A percentile compares a stretch with the other conserved stretches of the same genome.
phyloP scores from a whole-genome alignment of 2,797 vertebrate genomes.

The Phrynocephalus forsythii region DNA sequence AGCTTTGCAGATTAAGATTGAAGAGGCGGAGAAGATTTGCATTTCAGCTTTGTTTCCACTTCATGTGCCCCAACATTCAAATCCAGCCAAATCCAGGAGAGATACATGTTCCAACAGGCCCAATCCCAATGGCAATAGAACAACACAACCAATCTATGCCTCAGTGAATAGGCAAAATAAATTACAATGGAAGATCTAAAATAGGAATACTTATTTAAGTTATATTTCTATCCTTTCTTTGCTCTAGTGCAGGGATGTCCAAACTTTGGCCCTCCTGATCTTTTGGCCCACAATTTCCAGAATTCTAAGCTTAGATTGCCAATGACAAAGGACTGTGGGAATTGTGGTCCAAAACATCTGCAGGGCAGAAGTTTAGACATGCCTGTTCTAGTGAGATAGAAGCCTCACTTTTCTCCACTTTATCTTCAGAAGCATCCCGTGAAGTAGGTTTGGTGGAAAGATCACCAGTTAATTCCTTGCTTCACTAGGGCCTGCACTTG shows the following conservation, averaged over 20 bases:
- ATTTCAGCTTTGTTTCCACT: neutral
- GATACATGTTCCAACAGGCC: neutral
- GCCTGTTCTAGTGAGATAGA: neutral
- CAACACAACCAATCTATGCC: too few relatives aligned
- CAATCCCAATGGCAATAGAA: neutral
- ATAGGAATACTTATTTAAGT: neutral
- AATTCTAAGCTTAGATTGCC: too few relatives aligned
- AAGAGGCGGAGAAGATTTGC: slow-evolving; percentile 59
- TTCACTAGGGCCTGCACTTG: neutral
- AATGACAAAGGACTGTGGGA: too few relatives aligned
- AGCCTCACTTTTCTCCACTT: neutral
- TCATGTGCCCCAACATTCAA: too few relatives aligned
- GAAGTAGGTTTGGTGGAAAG: neutral
- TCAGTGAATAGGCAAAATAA: neutral
- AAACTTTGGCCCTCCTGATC: too few relatives aligned
- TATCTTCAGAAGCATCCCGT: neutral
- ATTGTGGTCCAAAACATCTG: too few relatives aligned
- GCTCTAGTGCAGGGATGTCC: neutral
- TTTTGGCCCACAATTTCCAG: too few relatives aligned
- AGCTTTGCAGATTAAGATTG: slow-evolving; percentile 62
- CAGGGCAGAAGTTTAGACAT: too few relatives aligned
- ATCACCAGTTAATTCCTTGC: neutral
- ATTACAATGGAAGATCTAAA: neutral
- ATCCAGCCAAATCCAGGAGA: neutral
- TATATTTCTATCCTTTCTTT: neutral